Base-by-base conservation (phyloP, 2,888 invertebrate genomes). In the Germaria angustata region DNA sequence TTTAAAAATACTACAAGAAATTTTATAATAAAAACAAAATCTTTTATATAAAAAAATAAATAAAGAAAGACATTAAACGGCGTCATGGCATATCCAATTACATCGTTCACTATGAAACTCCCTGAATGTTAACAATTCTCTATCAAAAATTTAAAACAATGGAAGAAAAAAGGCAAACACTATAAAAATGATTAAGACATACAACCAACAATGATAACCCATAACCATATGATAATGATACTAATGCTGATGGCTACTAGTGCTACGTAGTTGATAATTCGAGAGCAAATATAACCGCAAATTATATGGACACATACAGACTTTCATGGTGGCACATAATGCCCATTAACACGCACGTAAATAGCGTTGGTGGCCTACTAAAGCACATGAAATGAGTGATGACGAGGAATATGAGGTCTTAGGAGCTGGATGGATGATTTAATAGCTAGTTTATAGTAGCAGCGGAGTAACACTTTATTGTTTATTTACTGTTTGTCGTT, bases 41-140 rank as follows among this genome's bases (percentile, higher is more conserved):
- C 24, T 49, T 63, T 41, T 53, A 44, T 55, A 41, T 71, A 49
- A 80, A n/a, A n/a, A n/a, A n/a, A n/a, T n/a, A n/a, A n/a, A n/a
- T 76, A 72, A 71, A 66, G 53, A 11, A 46, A 72, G 49, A n/a
- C 20, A 78, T 82, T 79, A 71, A 82, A 82, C 75, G 82, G 82
- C 82, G 79, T 76, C 82, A 79, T 65, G 32, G 46, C 61, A 39
- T 59, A 65, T 82, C 75, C 24, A 53, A 65, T 82, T 82, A 71
- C 82, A 71, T 34, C 34, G 71, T 51, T 69, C 41, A 34, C 78
- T 41, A 69, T 68, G 24, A 44, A 73, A 69, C 77, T 78, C 63
- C 22, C 63, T 68, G 78, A 78, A 65, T 63, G 73, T 73, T 65
- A 73, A 73, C 28, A 66, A 68, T 63, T 20, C 72, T 63, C 55